Evolutionary conservation across 1,140 invertebrate species (phyloP), one percentile per base, ranked within the genome.

Genomic region (Battus philenor): DNA sequence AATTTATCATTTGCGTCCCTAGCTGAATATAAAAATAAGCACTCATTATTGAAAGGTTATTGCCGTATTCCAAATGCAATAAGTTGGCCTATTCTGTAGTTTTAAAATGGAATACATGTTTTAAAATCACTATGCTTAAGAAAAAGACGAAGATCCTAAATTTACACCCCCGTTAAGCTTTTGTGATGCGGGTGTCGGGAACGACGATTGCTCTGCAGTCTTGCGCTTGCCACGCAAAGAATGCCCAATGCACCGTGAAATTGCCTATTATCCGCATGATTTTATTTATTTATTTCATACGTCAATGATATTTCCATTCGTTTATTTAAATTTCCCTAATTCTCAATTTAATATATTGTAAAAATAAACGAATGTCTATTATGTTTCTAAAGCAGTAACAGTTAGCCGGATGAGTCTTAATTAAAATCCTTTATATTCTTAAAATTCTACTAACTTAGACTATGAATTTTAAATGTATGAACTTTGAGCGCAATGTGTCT

Each of bases 251-350:
- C 78, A 85, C 71, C 75, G 77, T 81, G 81, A 85, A 85, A 85
- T 82, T 81, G 80, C 72, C 80, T 81, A 82, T 85, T 82, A 82
- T 81, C 80, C 80, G 74, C 70, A 65, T 79, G 76, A 81, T 79
- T 84, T 79, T 84, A 81, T 82, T 78, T 80, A 83, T 80, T 83
- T 80, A 77, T 80, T 80, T 80, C 66, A 78, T 77, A 78, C 70
- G 61, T 67, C 68, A 63, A 80, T 77, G 68, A 73, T 61, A 74
- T 69, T 73, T 59, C 52, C 57, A 68, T 68, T 68, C 59, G 45
- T 59, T 61, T 45, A 47, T n/a, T n/a, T n/a, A n/a, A n/a, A n/a
- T n/a, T n/a, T n/a, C n/a, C n/a, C n/a, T n/a, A n/a, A n/a, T n/a
- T n/a, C n/a, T n/a, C n/a, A n/a, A n/a, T n/a, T n/a, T n/a, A n/a